Base-by-base conservation (phyloP, 2,888 invertebrate genomes). In the Idaea straminata region DNA sequence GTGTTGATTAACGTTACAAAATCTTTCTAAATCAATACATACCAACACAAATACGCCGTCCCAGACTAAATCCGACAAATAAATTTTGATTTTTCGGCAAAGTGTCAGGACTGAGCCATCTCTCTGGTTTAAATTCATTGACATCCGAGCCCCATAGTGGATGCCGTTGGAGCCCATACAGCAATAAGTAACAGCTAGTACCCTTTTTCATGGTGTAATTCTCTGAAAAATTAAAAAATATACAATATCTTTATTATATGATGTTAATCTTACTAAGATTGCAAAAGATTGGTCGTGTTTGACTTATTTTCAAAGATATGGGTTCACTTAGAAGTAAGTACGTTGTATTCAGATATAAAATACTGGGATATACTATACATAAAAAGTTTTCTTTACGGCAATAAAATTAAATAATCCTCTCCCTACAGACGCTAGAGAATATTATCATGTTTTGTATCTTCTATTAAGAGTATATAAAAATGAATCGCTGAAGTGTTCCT, bases 21-120 rank as follows among this genome's bases (percentile, higher is more conserved):
- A 7, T 7, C 1, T 1, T 3, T 36, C 1, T 36, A 36, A 36
- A 7, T 3, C 1, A 36, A 0, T 61, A 63, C 74, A n/a, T 69
- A 86, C 88, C 88, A 64, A 88, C 87, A 62, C 88, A 88, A 70
- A 81, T 79, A 47, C 88, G 71, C 65, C 80, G 78, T 5, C 88
- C 88, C 35, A 86, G 70, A 68, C 86, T 83, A 67, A 88, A 88
- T 0, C 81, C 83, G 5, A 81, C 81, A 35, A 82, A 88, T 0
- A 82, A 80, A 35, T 80, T 83, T 0, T 80, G 78, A 62, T 78
- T 83, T 6, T 80, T 77, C 0, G 87, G 86, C 63, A 86, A 63
- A 0, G 66, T 74, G 6, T 74, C 69, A 0, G 83, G 81, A 15
- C 84, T 78, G 4, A 87, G 68, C 88, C 88, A 88, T 10, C 88